Base-by-base conservation (phyloP, 1,140 invertebrate species). In the Pogonus chalceus region DNA sequence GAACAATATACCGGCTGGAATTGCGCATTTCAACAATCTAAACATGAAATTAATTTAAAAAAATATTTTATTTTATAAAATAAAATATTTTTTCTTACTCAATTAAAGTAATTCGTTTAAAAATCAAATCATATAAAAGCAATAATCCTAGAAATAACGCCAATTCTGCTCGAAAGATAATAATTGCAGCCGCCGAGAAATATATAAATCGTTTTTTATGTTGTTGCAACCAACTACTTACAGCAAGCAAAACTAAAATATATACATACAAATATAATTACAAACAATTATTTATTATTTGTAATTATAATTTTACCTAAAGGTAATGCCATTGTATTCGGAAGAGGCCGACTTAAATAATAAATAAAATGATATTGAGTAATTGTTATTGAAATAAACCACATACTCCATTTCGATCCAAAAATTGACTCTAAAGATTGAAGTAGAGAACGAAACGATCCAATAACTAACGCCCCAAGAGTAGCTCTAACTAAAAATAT, bases 351-450 rank as follows among this genome's bases (percentile, higher is more conserved):
- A 56, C 89, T 92, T 63, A 92, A 78, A 69, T 99, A 99, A 69
- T 94, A 99, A 78, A 98, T 86, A 65, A 98, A 96, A 74, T 99
- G 96, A 73, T 96, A 99, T 67, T 99, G 96, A 10, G 91, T 85
- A 20, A 87, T 78, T 22, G 88, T 93, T 39, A 98, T 81, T 2
- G 86, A 65, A 26, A 90, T 78, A 59, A 92, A 86, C 90, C 92
- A 96, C 58, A 79, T 79, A 16, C 84, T 76, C 68, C 90, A 84
- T 55, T 80, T 77, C 24, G 69, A 66, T 18, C 94, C 93, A 76
- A 92, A 96, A 46, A 84, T 73, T 61, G 81, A 79, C 63, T 81
- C 73, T 35, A 94, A 72, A 23, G 82, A 79, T 63, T 80, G 75
- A 56, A 80, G 78, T 55, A 95, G 85, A 24, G 82, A 73, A 54